Conservation (phyloP, 2,113 vertebrate species). For the Boleophthalmus pectinirostris region DNA sequence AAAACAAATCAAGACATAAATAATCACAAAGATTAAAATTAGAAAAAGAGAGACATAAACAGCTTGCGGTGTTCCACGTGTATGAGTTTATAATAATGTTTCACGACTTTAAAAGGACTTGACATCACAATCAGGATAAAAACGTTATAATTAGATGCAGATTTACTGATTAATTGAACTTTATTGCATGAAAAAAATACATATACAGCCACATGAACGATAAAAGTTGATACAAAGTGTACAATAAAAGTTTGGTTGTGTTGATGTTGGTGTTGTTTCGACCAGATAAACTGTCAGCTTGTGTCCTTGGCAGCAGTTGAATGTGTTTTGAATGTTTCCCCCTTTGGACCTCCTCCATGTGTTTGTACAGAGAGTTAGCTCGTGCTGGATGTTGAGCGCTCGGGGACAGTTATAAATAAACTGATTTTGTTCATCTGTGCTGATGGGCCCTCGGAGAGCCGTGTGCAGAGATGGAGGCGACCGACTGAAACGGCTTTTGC, state of each 20-base stretch:
- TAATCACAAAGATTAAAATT: too few relatives aligned
- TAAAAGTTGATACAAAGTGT: too few relatives aligned
- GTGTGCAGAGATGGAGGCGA: constrained; percentile 18
- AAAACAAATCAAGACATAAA: too few relatives aligned
- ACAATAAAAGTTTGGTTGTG: not conserved
- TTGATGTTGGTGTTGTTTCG: not conserved
- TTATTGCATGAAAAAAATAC: too few relatives aligned
- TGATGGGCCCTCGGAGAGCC: constrained; percentile 25
- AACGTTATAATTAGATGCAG: too few relatives aligned
- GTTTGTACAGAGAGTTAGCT: not conserved
- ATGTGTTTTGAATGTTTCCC: constrained; percentile 13
- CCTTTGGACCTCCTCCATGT: constrained; percentile 9
- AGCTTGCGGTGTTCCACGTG: too few relatives aligned
- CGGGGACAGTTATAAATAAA: constrained; percentile 21
- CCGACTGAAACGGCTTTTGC: not conserved
- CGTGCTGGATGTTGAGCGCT: not conserved
- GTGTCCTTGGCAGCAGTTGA: constrained; percentile 16
- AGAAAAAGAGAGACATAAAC: too few relatives aligned
- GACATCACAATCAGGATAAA: too few relatives aligned
- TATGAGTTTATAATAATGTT: too few relatives aligned
- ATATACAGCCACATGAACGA: too few relatives aligned
- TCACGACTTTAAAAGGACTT: too few relatives aligned
- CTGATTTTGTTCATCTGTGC: constrained; percentile 20
- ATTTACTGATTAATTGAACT: too few relatives aligned
- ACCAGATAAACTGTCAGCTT: constrained; percentile 2